A percentile compares a stretch with the other conserved stretches of the same genome.
phyloP scores from a whole-genome alignment of 2,113 vertebrate genomes.

The Tyto alba region DNA sequence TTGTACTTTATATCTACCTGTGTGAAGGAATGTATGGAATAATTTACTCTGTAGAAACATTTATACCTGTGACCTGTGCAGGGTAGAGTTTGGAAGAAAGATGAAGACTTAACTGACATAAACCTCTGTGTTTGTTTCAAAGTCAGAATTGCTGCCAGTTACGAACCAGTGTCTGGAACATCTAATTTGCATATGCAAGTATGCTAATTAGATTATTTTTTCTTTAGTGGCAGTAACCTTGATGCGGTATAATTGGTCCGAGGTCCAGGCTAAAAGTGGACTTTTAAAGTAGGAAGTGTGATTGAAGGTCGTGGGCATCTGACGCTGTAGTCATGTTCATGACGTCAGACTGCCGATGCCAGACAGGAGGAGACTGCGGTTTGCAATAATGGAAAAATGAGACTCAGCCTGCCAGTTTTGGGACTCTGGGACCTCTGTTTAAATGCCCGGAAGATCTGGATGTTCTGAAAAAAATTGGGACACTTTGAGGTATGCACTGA shows the following conservation, averaged over 20 bases:
- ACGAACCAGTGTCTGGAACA: neutral
- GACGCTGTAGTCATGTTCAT: constrained; percentile 28
- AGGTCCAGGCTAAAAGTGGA: constrained; percentile 46
- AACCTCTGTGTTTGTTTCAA: neutral
- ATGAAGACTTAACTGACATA: neutral
- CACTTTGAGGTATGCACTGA: constrained; percentile 46
- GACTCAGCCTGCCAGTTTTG: constrained; percentile 33
- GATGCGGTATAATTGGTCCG: neutral
- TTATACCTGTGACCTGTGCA: neutral
- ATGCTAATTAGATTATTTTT: constrained; percentile 42
- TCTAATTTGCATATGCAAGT: constrained; percentile 43
- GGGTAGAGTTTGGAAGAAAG: neutral
- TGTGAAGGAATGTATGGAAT: neutral
- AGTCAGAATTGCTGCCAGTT: constrained; percentile 14
- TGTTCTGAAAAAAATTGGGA: constrained; percentile 49
- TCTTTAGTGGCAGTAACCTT: constrained; percentile 44
- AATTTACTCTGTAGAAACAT: neutral
- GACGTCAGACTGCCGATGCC: constrained; percentile 29
- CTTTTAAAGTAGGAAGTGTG: constrained; percentile 55
- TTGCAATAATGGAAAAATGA: constrained; percentile 38
- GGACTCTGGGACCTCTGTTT: constrained; percentile 48
- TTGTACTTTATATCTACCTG: neutral
- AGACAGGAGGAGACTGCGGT: constrained; percentile 40
- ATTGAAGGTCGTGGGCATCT: constrained; percentile 34
- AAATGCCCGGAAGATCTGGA: constrained; percentile 43